phyloP scores from a whole-genome alignment of 2,888 invertebrate genomes.

The Amphipyra berbera region DNA sequence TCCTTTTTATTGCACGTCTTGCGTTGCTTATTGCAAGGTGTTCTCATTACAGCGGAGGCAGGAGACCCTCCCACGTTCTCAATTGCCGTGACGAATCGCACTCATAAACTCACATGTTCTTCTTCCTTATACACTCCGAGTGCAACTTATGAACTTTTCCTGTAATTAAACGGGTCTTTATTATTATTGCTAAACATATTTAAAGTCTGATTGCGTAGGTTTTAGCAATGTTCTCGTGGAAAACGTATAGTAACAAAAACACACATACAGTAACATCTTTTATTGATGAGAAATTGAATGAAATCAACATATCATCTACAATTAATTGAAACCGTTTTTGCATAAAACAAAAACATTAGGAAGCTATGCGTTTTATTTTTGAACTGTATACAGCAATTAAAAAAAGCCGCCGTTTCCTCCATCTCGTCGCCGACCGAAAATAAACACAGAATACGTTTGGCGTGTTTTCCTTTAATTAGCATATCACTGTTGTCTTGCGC shows the following conservation, averaged over 20 bases:
- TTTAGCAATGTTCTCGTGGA: background rate
- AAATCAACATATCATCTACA: no score
- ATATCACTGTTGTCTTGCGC: slow-evolving; percentile 88
- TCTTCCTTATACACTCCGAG: slow-evolving; percentile 68
- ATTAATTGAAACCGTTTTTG: no score
- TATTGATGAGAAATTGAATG: background rate
- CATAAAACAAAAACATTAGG: slow-evolving; percentile 22
- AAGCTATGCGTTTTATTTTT: slow-evolving; percentile 29
- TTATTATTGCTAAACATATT: slow-evolving; percentile 28
- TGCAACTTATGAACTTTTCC: slow-evolving; percentile 70
- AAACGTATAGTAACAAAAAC: no score
- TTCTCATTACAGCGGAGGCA: slow-evolving; percentile 65
- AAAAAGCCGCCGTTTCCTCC: slow-evolving; percentile 62
- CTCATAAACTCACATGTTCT: slow-evolving; percentile 82
- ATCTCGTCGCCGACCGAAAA: slow-evolving; percentile 79
- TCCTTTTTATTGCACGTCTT: slow-evolving; percentile 70
- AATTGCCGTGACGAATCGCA: slow-evolving; percentile 87
- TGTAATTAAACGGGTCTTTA: slow-evolving; percentile 69
- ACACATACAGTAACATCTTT: no score
- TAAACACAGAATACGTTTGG: slow-evolving; percentile 80
- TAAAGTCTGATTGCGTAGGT: slow-evolving; percentile 15
- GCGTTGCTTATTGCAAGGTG: slow-evolving; percentile 66
- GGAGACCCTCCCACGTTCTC: slow-evolving; percentile 76
- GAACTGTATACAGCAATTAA: slow-evolving; percentile 51
- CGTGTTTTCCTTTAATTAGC: slow-evolving; percentile 89